Percentiles rank a stretch among this genome's conserved stretches.
Evolutionary conservation across 2,797 vertebrate genomes (phyloP).

Genomic region (Poecilia velifera): DNA sequence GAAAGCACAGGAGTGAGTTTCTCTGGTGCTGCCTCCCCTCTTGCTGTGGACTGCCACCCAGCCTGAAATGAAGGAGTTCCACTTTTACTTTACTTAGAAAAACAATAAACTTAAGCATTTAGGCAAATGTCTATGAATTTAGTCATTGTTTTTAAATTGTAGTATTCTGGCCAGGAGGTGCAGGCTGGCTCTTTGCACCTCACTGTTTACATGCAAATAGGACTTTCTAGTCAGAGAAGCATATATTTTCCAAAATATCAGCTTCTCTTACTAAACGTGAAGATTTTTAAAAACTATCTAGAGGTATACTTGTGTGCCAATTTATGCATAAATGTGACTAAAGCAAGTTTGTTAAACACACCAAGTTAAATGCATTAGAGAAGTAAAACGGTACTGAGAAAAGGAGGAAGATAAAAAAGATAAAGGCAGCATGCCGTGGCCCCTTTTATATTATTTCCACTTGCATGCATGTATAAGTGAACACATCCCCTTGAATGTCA

Average conservation of each 20-base stretch:
- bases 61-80: not conserved
- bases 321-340: not conserved
- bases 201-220: not conserved
- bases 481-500: constrained; percentile 16
- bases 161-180: too few species aligned
- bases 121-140: not conserved
- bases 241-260: not conserved
- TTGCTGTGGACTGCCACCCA: not conserved
- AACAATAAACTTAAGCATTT: not conserved
- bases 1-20: not conserved
- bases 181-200: not conserved
- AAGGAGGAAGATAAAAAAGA: constrained; percentile 4
- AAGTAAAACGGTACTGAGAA: not conserved
- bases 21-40: not conserved
- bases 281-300: too few species aligned
- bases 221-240: not conserved
- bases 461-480: constrained; percentile 19
- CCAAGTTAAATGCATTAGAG: not conserved
- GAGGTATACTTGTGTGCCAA: not conserved
- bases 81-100: not conserved
- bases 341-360: not conserved
- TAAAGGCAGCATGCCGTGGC: not conserved
- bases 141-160: not conserved
- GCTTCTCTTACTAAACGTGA: too few species aligned
- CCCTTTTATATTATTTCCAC: constrained; percentile 17